Percentiles rank a stretch among this genome's conserved stretches.
phyloP scores from a whole-genome alignment of 1,140 invertebrate genomes.

The Drosophila parvula region DNA sequence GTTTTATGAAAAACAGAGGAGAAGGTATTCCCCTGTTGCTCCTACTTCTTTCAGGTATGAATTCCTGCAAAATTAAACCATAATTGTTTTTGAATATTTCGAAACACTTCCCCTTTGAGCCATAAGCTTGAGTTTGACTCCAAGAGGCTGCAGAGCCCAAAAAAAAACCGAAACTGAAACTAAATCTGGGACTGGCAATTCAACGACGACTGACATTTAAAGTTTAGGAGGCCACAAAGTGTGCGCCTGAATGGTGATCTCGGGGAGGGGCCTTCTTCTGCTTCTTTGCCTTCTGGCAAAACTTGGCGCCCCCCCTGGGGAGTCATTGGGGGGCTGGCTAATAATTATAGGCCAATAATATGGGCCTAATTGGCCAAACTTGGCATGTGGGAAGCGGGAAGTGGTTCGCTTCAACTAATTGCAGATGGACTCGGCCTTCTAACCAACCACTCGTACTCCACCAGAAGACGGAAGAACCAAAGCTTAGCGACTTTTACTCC shows the following conservation, averaged over 20 bases:
- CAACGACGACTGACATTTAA: conserved; percentile 70
- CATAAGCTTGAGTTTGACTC: background rate
- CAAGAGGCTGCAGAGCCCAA: background rate
- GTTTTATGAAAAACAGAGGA: too few species aligned
- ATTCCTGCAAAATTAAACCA: background rate
- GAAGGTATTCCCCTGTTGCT: too few species aligned
- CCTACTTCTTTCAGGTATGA: background rate
- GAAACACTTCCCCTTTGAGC: background rate
- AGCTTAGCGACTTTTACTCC: conserved; percentile 40
- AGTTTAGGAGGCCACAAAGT: conserved; percentile 72
- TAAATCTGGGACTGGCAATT: conserved; percentile 42
- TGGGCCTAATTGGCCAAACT: conserved; percentile 49
- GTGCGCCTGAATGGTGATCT: conserved; percentile 24
- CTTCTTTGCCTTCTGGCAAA: background rate
- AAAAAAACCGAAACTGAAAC: conserved; percentile 22
- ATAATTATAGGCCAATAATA: conserved; percentile 59
- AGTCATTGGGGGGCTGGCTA: conserved; percentile 16
- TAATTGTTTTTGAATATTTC: conserved; percentile 8
- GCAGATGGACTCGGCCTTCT: conserved; percentile 59
- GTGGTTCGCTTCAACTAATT: conserved; percentile 45
- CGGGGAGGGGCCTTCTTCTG: conserved; percentile 23
- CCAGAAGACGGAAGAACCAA: conserved; percentile 56
- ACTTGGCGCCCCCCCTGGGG: conserved; percentile 3
- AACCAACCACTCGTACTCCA: background rate
- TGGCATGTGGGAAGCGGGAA: conserved; percentile 22